Evolutionary conservation across 2,113 vertebrate species (phyloP).

Genomic region (Malurus melanocephalus): DNA sequence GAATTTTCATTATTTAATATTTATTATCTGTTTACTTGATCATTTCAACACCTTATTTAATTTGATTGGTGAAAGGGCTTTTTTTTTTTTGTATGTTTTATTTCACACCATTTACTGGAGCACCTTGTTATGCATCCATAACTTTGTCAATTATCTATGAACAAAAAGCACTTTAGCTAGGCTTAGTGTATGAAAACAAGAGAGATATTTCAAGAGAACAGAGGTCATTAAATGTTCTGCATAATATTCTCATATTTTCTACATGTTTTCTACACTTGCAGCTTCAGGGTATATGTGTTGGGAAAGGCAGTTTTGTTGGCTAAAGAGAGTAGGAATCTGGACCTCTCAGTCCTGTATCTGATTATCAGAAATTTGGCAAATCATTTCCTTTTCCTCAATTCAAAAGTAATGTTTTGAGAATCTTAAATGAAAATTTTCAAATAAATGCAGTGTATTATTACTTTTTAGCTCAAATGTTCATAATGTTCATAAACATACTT

Average conservation of each 20-base stretch:
- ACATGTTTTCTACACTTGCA: no score
- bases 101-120: neutral
- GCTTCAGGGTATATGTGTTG: neutral
- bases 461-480: neutral
- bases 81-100: neutral
- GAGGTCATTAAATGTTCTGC: neutral
- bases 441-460: neutral
- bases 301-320: neutral
- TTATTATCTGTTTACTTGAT: neutral
- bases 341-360: neutral
- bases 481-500: neutral
- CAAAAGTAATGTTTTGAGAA: neutral
- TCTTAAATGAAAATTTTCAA: neutral
- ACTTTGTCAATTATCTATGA: neutral
- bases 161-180: neutral
- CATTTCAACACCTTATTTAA: neutral
- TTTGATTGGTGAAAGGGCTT: neutral
- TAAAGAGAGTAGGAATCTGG: neutral
- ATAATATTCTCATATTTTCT: neutral
- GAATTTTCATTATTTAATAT: neutral
- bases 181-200: neutral
- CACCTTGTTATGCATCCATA: neutral
- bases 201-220: neutral
- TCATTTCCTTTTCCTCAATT: neutral
- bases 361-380: neutral